A percentile compares a stretch with the other conserved stretches of the same genome.
Conservation (phyloP, 2,888 invertebrate genomes). For the Mythimna lalbum region DNA sequence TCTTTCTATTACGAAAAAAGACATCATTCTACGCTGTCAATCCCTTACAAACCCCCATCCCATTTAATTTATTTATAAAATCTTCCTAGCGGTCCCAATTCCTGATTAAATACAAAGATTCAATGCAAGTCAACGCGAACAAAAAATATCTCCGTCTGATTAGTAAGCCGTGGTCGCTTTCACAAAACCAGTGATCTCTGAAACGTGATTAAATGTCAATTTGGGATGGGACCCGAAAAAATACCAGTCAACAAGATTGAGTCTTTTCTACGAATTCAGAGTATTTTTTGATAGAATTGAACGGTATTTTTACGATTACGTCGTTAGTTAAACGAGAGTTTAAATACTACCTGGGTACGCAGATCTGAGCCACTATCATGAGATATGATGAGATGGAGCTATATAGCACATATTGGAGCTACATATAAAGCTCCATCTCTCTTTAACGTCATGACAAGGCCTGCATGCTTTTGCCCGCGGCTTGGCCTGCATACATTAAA, state of each 20-base stretch:
- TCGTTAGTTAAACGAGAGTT: slow-evolving; percentile 35
- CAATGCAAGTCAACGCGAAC: slow-evolving; percentile 30
- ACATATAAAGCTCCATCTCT: too few species aligned
- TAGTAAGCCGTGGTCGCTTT: slow-evolving; percentile 51
- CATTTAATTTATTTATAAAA: slow-evolving; percentile 2
- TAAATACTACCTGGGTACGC: slow-evolving; percentile 5
- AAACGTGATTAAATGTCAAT: slow-evolving; percentile 66
- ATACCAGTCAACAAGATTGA: slow-evolving; percentile 57
- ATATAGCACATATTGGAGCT: too few species aligned
- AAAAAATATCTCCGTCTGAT: slow-evolving; percentile 55
- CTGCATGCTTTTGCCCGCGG: too few species aligned
- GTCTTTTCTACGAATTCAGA: slow-evolving; percentile 38
- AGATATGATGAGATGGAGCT: too few species aligned
- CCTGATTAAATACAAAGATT: slow-evolving; percentile 23
- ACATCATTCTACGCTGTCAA: not conserved
- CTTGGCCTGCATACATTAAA: too few species aligned
- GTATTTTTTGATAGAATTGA: slow-evolving; percentile 19
- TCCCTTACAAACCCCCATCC: not conserved
- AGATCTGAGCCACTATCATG: too few species aligned
- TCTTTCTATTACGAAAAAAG: not conserved
- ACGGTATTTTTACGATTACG: slow-evolving; percentile 26
- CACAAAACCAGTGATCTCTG: slow-evolving; percentile 61
- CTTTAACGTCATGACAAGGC: too few species aligned
- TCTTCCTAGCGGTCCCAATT: slow-evolving; percentile 2
- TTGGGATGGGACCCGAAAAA: slow-evolving; percentile 55